Evolutionary conservation across 2,113 vertebrate genomes (phyloP).

Genomic region (Cichladusa arquata): DNA sequence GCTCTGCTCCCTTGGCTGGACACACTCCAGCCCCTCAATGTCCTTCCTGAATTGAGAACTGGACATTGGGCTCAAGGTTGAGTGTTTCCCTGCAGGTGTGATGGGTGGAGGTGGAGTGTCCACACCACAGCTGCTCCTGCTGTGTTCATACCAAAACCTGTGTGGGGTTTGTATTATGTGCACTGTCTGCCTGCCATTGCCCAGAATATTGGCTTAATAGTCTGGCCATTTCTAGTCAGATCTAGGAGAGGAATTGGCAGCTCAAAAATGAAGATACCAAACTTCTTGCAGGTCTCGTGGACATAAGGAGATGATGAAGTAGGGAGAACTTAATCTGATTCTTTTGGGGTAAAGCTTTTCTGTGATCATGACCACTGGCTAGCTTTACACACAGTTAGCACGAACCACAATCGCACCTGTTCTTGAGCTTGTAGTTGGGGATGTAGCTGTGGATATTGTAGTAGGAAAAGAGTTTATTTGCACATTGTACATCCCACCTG

Average conservation of each 20-base stretch:
- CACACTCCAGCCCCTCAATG: not conserved
- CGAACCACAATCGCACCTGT: not conserved
- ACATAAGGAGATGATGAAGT: not conserved
- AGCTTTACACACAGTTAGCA: not conserved
- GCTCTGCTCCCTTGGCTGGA: not conserved
- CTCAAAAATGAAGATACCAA: not conserved
- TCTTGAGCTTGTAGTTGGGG: not conserved
- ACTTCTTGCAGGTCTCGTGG: not conserved
- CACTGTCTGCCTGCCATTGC: not conserved
- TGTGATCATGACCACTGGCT: not conserved
- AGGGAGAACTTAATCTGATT: not conserved
- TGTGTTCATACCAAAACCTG: not conserved
- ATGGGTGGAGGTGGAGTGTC: accelerated
- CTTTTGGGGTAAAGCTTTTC: not conserved
- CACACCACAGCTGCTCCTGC: not conserved
- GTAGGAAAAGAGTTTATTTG: not conserved
- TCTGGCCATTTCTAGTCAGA: not conserved
- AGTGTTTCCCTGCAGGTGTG: not conserved
- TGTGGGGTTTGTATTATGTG: not conserved
- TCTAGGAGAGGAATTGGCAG: not conserved
- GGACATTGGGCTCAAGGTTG: accelerated
- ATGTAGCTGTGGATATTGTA: not conserved
- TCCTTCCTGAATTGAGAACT: not conserved
- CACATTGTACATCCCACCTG: not conserved
- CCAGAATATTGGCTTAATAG: accelerated